Evolutionary conservation across 2,888 invertebrate genomes (phyloP).

Genomic region (Pandemis cinnamomeana): DNA sequence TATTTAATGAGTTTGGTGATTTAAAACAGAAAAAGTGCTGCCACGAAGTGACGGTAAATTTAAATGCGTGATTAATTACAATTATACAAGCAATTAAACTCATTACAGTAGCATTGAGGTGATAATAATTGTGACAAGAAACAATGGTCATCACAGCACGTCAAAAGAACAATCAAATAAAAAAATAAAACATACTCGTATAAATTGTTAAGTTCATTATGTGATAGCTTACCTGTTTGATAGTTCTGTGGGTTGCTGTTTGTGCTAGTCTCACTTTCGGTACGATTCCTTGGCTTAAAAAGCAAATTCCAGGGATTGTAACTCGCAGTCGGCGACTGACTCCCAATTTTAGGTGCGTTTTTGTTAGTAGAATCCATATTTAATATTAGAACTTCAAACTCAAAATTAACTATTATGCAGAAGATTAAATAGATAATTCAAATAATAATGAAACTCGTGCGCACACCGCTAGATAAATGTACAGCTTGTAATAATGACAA

Average conservation of each 20-base stretch:
- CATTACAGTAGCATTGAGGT: not conserved
- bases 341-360: constrained; percentile 57
- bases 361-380: constrained; percentile 72
- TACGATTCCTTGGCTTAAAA: constrained; percentile 70
- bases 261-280: constrained; percentile 77
- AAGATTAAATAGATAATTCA: not conserved
- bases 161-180: not conserved
- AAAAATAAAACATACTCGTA: not conserved
- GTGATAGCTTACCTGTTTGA: constrained; percentile 63
- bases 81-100: not conserved
- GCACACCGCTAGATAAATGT: constrained; percentile 59
- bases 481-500: constrained; percentile 65
- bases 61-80: not conserved
- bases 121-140: not conserved
- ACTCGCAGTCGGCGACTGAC: constrained; percentile 55
- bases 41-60: not conserved
- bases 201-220: not conserved
- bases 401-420: not conserved
- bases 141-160: not conserved
- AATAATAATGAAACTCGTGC: constrained; percentile 50
- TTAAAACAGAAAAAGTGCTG: not conserved
- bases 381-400: constrained; percentile 32
- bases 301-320: constrained; percentile 78
- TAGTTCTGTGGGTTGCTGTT: constrained; percentile 65
- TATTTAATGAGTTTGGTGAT: not conserved